Evolutionary conservation across 2,113 vertebrate species (phyloP).

Genomic region (Cairina moschata): DNA sequence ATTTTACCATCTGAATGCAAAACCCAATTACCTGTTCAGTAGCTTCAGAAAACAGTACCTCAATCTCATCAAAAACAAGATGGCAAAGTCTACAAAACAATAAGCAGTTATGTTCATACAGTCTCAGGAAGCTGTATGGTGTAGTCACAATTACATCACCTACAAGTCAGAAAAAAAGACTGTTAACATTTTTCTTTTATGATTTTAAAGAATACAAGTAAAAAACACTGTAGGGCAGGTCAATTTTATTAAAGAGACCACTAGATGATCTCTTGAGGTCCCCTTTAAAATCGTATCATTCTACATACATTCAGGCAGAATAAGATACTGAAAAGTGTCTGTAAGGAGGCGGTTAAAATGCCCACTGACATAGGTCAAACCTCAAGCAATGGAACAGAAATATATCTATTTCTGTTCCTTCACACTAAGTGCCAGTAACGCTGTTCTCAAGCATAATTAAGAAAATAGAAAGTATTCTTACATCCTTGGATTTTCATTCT

Average conservation of each 20-base stretch:
- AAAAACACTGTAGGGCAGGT: accelerated
- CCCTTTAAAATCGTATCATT: background rate
- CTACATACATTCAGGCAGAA: background rate
- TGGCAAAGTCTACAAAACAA: constrained; percentile 86
- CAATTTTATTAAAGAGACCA: background rate
- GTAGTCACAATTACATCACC: constrained; percentile 89
- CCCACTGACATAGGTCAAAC: background rate
- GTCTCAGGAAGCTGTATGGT: constrained; percentile 81
- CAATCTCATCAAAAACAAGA: constrained; percentile 86
- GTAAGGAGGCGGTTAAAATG: background rate
- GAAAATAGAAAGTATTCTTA: constrained; percentile 71
- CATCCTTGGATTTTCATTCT: constrained; percentile 81
- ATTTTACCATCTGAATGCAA: background rate
- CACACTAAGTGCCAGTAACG: background rate
- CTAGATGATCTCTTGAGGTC: background rate
- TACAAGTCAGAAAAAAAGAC: constrained; percentile 52
- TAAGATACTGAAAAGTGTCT: background rate
- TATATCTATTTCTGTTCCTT: background rate
- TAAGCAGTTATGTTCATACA: constrained; percentile 78
- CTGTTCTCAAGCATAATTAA: background rate
- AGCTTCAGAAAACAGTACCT: constrained; percentile 80
- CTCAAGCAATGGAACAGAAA: background rate
- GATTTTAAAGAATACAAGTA: background rate
- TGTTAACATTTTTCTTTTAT: background rate
- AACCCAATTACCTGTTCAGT: constrained; percentile 79